Evolutionary conservation across 2,888 invertebrate species (phyloP).

Genomic region (Copidosoma aretas): DNA sequence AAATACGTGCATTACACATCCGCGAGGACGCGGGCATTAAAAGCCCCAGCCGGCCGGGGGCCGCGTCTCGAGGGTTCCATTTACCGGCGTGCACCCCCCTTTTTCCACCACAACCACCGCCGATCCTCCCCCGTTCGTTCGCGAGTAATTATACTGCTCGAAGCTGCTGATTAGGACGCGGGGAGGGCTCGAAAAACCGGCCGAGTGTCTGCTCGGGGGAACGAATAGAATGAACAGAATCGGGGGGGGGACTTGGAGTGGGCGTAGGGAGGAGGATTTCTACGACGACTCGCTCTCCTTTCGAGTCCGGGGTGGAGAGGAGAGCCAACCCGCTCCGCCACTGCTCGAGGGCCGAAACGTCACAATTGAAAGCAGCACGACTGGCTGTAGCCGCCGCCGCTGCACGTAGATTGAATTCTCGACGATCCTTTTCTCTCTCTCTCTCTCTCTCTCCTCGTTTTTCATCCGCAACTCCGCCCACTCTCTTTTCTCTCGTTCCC

Average conservation of each 20-base stretch:
- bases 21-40: not conserved
- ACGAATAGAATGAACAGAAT: conserved; percentile 4
- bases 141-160: conserved; percentile 54
- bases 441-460: conserved; percentile 7
- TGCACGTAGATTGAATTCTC: conserved; percentile 20
- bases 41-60: not conserved
- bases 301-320: not conserved
- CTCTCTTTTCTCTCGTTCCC: conserved; percentile 8
- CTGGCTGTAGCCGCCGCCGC: conserved; percentile 2
- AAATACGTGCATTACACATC: not conserved
- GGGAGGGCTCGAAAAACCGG: conserved; percentile 16
- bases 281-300: conserved; percentile 15
- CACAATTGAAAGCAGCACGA: conserved; percentile 28
- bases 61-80: conserved; percentile 39
- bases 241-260: conserved; percentile 3
- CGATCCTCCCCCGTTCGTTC: conserved; percentile 22
- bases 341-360: conserved; percentile 20
- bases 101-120: conserved; percentile 11
- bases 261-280: conserved; percentile 24
- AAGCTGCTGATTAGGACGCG: conserved; percentile 53
- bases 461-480: not conserved
- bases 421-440: conserved; percentile 24
- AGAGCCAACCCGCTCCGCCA: not conserved
- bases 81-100: conserved; percentile 30
- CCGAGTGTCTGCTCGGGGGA: not conserved